A percentile compares a stretch with the other conserved stretches of the same genome.
phyloP scores from a whole-genome alignment of 30 jellyfish, hydroid and myxozoan genomes.

The Cassiopea xamachana region DNA sequence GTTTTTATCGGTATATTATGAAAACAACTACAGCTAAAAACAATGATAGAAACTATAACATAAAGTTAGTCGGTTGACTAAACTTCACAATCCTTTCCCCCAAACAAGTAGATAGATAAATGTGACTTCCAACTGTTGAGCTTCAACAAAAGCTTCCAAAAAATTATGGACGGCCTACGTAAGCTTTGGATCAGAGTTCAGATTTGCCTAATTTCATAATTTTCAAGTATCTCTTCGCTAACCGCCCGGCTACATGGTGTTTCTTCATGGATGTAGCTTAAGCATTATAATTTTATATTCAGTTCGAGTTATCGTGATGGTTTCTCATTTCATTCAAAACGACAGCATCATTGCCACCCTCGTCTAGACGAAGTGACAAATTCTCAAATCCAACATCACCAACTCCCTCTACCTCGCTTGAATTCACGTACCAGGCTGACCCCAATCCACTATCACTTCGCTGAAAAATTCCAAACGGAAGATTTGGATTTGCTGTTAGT shows the following conservation, averaged over 20 bases:
- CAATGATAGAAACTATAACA: too few relatives aligned
- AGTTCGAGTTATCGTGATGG: background rate
- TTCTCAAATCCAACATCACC: background rate
- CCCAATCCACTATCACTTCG: slow-evolving; percentile 26
- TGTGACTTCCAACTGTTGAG: background rate
- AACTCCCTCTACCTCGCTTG: background rate
- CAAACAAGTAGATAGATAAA: background rate
- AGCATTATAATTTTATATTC: background rate
- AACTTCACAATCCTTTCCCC: too few relatives aligned
- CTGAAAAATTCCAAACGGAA: slow-evolving; percentile 51
- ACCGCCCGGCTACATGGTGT: background rate
- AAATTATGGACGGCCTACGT: background rate
- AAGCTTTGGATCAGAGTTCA: background rate
- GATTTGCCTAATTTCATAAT: too few relatives aligned
- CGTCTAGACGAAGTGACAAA: background rate
- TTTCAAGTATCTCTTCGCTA: too few relatives aligned
- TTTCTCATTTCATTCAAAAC: slow-evolving; percentile 12
- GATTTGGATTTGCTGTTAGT: slow-evolving; percentile 32
- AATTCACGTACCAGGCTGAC: slow-evolving; percentile 50
- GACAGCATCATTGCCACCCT: background rate
- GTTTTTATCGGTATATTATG: too few relatives aligned
- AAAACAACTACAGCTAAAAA: too few relatives aligned
- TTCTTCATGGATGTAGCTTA: background rate
- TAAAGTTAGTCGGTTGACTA: too few relatives aligned
- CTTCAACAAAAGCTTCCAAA: background rate